Evolutionary conservation across 2,888 invertebrate species (phyloP), one percentile per base, ranked within the genome.

Genomic region (Crocallis elinguaria): DNA sequence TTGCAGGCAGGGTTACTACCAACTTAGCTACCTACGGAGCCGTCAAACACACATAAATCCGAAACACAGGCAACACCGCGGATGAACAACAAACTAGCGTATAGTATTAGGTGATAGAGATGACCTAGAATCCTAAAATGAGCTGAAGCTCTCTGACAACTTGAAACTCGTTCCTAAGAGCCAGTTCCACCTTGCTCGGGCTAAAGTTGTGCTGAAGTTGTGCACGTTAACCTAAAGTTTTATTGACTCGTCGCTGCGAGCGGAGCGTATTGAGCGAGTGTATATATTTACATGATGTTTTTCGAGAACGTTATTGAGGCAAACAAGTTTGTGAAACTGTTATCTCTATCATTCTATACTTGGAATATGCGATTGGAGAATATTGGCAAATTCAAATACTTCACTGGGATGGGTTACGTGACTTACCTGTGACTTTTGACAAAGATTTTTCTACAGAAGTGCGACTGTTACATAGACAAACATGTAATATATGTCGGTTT

Each of bases 241-340:
- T 67, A 69, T 63, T 62, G 64, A 58, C 48, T 62, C 48, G 49
- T 55, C 57, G 58, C 49, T 60, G 59, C 56, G n/a, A 2, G 14
- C 16, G 27, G 12, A 11, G 30, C 37, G 45, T 29, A 36, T 29
- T 19, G 37, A 27, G 23, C 17, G 11, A 17, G 36, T 36, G 4
- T 27, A 32, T 27, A 32, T 23, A 35, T 46, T 46, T 38, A 32
- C 38, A 38, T 38, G 38, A 29, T 29, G 16, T 38, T 46, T 45
- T 23, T 32, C 25, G 27, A 43, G 25, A 48, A n/a, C n/a, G n/a
- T 32, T 52, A 14, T 25, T 25, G 46, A 11, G 11, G 32, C 46
- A 32, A 46, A 38, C 38, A 46, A 46, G 13, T 46, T 46, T 36
- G 19, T 29, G 45, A 29, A 19, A 29, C 27, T 45, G 30, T 30